These are phyloP conservation scores for Sylvilagus bachmani DNA, from an alignment of 2,113 vertebrate species.

Conservation along the genomic window DNA sequence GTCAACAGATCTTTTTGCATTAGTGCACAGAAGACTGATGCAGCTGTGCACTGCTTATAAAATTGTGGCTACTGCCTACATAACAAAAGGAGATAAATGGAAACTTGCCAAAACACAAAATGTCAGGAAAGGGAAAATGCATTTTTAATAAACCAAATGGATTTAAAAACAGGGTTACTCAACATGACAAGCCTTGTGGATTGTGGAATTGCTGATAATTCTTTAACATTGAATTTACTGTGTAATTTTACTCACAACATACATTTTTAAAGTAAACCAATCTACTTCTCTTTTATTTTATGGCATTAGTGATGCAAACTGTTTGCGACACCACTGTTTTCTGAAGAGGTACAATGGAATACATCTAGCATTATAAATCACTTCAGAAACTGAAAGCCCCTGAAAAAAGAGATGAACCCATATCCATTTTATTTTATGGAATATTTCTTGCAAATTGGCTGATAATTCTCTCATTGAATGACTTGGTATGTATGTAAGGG, in stretches of 20 bases:
- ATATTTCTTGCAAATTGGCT: neutral
- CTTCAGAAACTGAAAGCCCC: neutral
- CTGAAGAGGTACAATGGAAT: neutral
- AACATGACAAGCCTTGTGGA: neutral
- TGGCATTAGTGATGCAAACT: neutral
- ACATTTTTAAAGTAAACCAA: neutral
- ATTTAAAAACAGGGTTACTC: conserved; percentile 4
- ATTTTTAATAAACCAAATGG: conserved; percentile 14
- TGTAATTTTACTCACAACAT: neutral
- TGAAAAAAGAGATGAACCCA: neutral
- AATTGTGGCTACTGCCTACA: neutral
- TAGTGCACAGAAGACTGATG: conserved; percentile 15
- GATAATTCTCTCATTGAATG: neutral
- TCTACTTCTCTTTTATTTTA: neutral
- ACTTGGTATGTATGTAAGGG: neutral
- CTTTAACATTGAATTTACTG: neutral
- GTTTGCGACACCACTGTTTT: neutral
- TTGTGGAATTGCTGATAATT: conserved; percentile 15
- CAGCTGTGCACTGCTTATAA: neutral
- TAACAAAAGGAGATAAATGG: conserved; percentile 16
- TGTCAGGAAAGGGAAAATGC: neutral
- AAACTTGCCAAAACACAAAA: conserved; percentile 29
- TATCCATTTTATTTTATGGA: neutral
- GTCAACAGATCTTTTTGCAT: conserved; percentile 7
- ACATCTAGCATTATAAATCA: neutral